These are phyloP conservation scores for Temnothorax curvispinosus DNA, from an alignment of 1,140 invertebrate species.

Conservation along the genomic window DNA sequence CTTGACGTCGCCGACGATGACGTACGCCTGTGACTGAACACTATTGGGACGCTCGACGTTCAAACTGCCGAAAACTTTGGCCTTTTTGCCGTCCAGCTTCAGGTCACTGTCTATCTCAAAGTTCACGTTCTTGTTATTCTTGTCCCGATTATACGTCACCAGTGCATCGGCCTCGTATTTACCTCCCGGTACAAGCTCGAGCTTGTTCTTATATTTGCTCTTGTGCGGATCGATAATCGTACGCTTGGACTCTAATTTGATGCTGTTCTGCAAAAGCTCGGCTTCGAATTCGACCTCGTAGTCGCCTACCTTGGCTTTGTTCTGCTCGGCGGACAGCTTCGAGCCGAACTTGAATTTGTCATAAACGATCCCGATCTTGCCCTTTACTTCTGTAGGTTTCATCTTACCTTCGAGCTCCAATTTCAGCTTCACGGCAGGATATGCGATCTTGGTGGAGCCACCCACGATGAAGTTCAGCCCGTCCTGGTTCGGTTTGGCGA, in stretches of 20 bases:
- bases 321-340: slow-evolving; percentile 86
- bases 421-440: slow-evolving; percentile 85
- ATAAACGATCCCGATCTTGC: slow-evolving; percentile 85
- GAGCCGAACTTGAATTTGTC: slow-evolving; percentile 86
- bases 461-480: slow-evolving; percentile 78
- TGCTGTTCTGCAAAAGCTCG: slow-evolving; percentile 86
- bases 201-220: slow-evolving; percentile 87
- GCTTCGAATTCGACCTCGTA: slow-evolving; percentile 87
- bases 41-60: slow-evolving; percentile 84
- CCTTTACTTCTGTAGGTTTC: slow-evolving; percentile 84
- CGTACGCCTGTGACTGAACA: slow-evolving; percentile 85
- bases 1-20: slow-evolving; percentile 84
- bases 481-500: slow-evolving; percentile 78
- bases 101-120: slow-evolving; percentile 85
- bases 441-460: slow-evolving; percentile 85
- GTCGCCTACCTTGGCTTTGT: slow-evolving; percentile 86
- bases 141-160: slow-evolving; percentile 85
- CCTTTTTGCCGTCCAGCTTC: slow-evolving; percentile 85
- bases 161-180: slow-evolving; percentile 88
- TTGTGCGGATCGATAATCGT: slow-evolving; percentile 86
- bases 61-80: slow-evolving; percentile 86
- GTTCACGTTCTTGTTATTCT: slow-evolving; percentile 83
- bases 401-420: slow-evolving; percentile 85
- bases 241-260: slow-evolving; percentile 87
- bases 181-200: slow-evolving; percentile 88